These are phyloP conservation scores for Pseudeuparius sepicola DNA, from an alignment of 2,888 invertebrate species.

Conservation along the genomic window DNA sequence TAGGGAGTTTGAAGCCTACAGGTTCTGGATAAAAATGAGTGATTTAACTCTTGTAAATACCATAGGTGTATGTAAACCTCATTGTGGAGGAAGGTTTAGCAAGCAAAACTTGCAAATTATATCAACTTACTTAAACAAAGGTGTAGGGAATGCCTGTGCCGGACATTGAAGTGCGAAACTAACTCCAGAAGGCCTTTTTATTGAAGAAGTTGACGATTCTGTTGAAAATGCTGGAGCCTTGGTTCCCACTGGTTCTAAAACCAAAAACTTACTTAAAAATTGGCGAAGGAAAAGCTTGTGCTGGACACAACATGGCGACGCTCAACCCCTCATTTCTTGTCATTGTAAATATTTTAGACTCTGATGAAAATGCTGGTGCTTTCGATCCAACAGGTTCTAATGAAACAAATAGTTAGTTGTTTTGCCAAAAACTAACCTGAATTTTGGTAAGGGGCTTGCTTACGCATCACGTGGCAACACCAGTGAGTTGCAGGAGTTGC, in stretches of 20 bases:
- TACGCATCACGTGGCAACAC: conserved; percentile 43
- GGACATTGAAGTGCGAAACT: conserved; percentile 64
- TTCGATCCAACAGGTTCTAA: conserved; percentile 43
- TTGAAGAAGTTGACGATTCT: conserved; percentile 35
- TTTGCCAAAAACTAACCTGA: conserved; percentile 25
- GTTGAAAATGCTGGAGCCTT: conserved; percentile 40
- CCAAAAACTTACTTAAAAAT: conserved; percentile 50
- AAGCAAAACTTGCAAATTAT: too few relatives aligned
- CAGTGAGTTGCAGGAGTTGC: conserved; percentile 30
- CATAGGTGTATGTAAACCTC: too few relatives aligned
- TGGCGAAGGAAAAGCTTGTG: conserved; percentile 63
- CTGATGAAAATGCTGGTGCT: conserved; percentile 40
- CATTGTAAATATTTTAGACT: conserved; percentile 41
- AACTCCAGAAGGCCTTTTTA: conserved; percentile 40
- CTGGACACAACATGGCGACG: conserved; percentile 64
- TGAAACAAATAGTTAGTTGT: conserved; percentile 5
- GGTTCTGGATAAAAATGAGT: conserved; percentile 42
- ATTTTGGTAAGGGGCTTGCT: conserved; percentile 53
- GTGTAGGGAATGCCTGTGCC: conserved; percentile 63
- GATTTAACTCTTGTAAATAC: too few relatives aligned
- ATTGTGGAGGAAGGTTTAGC: neutral
- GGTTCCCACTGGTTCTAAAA: conserved; percentile 43
- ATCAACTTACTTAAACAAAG: conserved; percentile 50
- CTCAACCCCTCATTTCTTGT: conserved; percentile 44
- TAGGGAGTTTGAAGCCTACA: conserved; percentile 46